Evolutionary conservation across 2,888 invertebrate species (phyloP).

Genomic region (Perizoma affinitatum): DNA sequence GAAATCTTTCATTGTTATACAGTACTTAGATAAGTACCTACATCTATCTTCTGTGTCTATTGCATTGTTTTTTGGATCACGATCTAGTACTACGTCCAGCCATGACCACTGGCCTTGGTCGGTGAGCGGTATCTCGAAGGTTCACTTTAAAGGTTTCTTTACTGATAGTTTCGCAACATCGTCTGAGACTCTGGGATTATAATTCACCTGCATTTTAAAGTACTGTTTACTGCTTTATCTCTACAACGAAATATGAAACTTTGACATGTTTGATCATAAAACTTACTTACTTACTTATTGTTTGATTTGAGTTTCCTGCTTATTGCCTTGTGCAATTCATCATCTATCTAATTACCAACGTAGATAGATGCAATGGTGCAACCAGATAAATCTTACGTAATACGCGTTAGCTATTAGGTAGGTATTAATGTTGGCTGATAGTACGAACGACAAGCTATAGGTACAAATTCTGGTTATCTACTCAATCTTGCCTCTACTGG

Average conservation of each 20-base stretch:
- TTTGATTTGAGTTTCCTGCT: slow-evolving; percentile 16
- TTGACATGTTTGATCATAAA: neutral
- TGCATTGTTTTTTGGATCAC: slow-evolving; percentile 36
- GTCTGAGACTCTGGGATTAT: slow-evolving; percentile 47
- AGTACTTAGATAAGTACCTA: neutral
- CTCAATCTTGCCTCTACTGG: too few species aligned
- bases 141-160: slow-evolving; percentile 61
- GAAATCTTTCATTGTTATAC: neutral
- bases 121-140: slow-evolving; percentile 71
- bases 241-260: slow-evolving; percentile 1
- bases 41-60: slow-evolving; percentile 8
- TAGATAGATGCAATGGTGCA: slow-evolving; percentile 6
- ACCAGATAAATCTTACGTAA: slow-evolving; percentile 14
- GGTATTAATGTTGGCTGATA: slow-evolving; percentile 12
- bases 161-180: slow-evolving; percentile 61
- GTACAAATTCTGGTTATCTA: too few species aligned
- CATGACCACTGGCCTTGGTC: slow-evolving; percentile 75
- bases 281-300: too few species aligned
- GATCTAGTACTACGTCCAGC: slow-evolving; percentile 70
- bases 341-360: slow-evolving; percentile 6
- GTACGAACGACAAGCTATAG: neutral
- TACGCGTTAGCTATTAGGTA: slow-evolving; percentile 1
- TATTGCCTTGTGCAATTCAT: slow-evolving; percentile 16
- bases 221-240: slow-evolving; percentile 15
- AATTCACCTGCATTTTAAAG: slow-evolving; percentile 42